These are phyloP conservation scores for Eurystomus glaucurus DNA, from an alignment of 2,797 vertebrate genomes.

Conservation along the genomic window DNA sequence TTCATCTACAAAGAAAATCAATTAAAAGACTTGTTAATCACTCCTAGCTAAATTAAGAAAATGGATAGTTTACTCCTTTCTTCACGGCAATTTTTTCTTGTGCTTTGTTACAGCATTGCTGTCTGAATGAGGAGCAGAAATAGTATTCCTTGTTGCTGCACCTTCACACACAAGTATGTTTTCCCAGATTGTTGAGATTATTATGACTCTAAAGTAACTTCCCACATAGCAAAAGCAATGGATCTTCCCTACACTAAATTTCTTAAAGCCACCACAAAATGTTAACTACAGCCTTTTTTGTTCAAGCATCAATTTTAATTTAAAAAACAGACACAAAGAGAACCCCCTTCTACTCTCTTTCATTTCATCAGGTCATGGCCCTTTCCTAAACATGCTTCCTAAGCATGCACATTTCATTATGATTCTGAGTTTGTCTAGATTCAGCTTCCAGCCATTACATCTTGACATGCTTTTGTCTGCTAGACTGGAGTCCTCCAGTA, in stretches of 20 bases:
- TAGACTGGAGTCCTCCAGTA: neutral
- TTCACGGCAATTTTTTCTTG: neutral
- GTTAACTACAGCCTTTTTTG: neutral
- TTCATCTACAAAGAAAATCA: neutral
- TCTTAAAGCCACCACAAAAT: neutral
- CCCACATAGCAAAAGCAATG: neutral
- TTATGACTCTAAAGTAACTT: neutral
- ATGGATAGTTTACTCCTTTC: neutral
- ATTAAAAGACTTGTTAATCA: neutral
- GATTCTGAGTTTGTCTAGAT: conserved; percentile 21
- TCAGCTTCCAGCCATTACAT: conserved; percentile 35
- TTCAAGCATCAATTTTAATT: neutral
- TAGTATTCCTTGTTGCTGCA: neutral
- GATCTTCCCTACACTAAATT: neutral
- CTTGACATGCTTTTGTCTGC: conserved; percentile 50
- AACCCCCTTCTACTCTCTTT: neutral
- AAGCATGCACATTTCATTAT: conserved; percentile 29
- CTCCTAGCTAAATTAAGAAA: neutral
- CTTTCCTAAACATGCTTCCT: conserved; percentile 21
- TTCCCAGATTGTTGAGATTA: neutral
- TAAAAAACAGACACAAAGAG: neutral
- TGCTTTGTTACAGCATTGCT: neutral
- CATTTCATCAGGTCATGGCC: neutral
- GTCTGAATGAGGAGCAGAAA: neutral
- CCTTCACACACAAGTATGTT: neutral